phyloP scores from a whole-genome alignment of 1,140 invertebrate species.

The Danaus plexippus region DNA sequence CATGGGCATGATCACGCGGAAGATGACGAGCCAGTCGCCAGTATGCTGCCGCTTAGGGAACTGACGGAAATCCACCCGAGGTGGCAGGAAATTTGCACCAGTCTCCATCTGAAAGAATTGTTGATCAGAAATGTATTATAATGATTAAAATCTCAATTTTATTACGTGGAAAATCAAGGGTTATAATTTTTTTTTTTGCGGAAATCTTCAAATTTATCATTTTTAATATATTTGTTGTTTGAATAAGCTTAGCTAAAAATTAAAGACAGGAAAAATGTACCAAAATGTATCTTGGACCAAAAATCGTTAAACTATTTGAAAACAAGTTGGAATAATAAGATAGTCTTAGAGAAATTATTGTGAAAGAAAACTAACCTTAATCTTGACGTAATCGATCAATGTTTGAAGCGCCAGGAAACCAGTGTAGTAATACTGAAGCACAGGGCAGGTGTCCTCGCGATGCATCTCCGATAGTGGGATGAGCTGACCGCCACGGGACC shows the following conservation, averaged over 20 bases:
- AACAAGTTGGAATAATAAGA: no score
- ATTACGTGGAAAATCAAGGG: no score
- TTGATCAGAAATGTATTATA: neutral
- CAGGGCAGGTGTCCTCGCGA: slow-evolving; percentile 75
- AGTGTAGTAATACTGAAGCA: slow-evolving; percentile 81
- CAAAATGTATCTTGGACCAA: no score
- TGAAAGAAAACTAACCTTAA: slow-evolving; percentile 66
- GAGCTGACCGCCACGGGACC: slow-evolving; percentile 75
- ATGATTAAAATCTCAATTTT: no score
- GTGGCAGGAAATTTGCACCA: slow-evolving; percentile 72
- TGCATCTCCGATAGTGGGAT: slow-evolving; percentile 76
- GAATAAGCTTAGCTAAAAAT: no score
- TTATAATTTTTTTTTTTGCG: no score
- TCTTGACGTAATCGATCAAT: slow-evolving; percentile 80
- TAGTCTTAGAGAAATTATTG: neutral
- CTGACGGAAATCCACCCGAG: slow-evolving; percentile 77
- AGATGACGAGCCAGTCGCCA: slow-evolving; percentile 80
- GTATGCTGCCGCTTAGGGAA: slow-evolving; percentile 82
- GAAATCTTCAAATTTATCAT: no score
- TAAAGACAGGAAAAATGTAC: no score
- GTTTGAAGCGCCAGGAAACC: slow-evolving; percentile 82
- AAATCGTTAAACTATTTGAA: no score
- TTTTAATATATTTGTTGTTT: no score
- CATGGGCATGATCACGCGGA: slow-evolving; percentile 83
- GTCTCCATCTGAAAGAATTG: slow-evolving; percentile 72